Conservation (phyloP, 1,140 invertebrate genomes). For the Drosophila kurseongensis region DNA sequence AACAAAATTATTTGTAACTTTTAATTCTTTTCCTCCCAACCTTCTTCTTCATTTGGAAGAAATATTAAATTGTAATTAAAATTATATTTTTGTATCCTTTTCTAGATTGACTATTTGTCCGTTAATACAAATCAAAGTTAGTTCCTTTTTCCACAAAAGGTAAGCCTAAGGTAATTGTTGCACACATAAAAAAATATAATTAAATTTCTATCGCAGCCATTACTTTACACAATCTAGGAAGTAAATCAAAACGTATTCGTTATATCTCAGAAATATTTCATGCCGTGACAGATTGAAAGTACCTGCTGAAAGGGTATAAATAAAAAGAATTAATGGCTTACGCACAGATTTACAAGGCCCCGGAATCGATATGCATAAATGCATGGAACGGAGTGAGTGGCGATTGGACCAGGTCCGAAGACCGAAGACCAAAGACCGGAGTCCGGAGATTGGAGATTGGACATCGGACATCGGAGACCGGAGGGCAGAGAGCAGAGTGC, state of each 20-base stretch:
- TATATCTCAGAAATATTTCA: constrained; percentile 15
- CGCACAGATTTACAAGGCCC: constrained; percentile 77
- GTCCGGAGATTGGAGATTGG: neutral
- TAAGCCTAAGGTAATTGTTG: no score
- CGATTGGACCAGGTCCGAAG: constrained; percentile 5
- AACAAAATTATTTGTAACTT: no score
- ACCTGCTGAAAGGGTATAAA: constrained; percentile 41
- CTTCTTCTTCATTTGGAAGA: no score
- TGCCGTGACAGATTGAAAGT: constrained; percentile 24
- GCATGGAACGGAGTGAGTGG: constrained; percentile 34
- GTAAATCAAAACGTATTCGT: constrained; percentile 2
- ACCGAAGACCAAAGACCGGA: neutral
- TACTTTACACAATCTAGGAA: constrained; percentile 1
- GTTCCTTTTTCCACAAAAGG: no score
- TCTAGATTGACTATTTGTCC: no score
- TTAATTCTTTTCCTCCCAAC: no score
- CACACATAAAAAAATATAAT: neutral
- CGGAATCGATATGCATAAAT: constrained; percentile 74
- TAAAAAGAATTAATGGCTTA: constrained; percentile 75
- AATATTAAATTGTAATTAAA: no score
- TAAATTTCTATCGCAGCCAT: neutral
- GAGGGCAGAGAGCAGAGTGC: neutral
- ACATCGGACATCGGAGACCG: neutral
- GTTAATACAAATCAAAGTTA: no score
- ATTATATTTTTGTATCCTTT: no score